Percentiles rank a stretch among this genome's conserved stretches.
phyloP scores from a whole-genome alignment of 64 coral and sea anemone species.

The Porites lutea region DNA sequence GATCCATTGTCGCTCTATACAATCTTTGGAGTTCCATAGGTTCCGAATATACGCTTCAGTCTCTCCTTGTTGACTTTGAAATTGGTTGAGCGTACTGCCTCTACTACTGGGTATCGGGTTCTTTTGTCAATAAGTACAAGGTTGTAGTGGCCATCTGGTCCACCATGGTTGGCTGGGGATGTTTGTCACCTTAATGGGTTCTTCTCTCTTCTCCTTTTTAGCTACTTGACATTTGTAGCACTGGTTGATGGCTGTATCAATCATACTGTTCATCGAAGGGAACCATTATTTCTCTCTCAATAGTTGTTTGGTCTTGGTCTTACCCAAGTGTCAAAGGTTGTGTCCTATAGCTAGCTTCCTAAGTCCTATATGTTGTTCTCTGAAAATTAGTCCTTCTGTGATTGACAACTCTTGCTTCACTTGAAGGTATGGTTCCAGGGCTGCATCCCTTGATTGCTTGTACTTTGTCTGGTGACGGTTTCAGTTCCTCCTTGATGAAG shows the following conservation, averaged over 20 bases:
- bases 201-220: slow-evolving; percentile 19
- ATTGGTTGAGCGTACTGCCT: neutral
- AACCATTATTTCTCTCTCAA: slow-evolving; percentile 41
- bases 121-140: slow-evolving; percentile 30
- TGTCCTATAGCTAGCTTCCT: slow-evolving; percentile 4
- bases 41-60: slow-evolving; percentile 8
- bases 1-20: neutral
- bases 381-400: slow-evolving; percentile 22
- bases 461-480: neutral
- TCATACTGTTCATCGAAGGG: slow-evolving; percentile 39
- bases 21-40: slow-evolving; percentile 18
- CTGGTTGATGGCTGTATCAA: slow-evolving; percentile 12
- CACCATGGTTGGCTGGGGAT: slow-evolving; percentile 54
- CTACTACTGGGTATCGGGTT: slow-evolving; percentile 40
- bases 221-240: slow-evolving; percentile 59
- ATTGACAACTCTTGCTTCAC: slow-evolving; percentile 49
- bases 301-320: slow-evolving; percentile 32
- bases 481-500: too few species aligned
- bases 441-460: neutral
- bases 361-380: slow-evolving; percentile 36
- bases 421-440: slow-evolving; percentile 8
- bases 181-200: slow-evolving; percentile 44
- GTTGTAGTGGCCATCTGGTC: slow-evolving; percentile 59
- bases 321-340: slow-evolving; percentile 34
- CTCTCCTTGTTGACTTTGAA: slow-evolving; percentile 17